Evolutionary conservation across 2,888 invertebrate genomes (phyloP).

Genomic region (Gerosis bhagava): DNA sequence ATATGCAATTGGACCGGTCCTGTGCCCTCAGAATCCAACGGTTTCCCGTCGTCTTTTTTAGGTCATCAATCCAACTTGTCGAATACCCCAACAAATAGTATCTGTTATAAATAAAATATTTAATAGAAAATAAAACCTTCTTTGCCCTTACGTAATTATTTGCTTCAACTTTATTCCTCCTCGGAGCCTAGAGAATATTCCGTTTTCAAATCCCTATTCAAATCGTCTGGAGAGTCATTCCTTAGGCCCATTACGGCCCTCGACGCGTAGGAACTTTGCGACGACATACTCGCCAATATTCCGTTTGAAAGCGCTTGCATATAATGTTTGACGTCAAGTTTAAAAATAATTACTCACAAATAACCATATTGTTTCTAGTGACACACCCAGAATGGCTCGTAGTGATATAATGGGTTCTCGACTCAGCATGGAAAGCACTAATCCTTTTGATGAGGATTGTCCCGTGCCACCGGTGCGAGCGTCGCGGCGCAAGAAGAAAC

Average conservation of each 20-base stretch:
- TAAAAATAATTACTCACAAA: no score
- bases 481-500: conserved; percentile 83
- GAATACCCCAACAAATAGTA: no score
- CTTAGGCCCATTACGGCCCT: conserved; percentile 52
- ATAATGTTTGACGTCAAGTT: no score
- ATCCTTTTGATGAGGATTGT: conserved; percentile 79
- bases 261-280: conserved; percentile 58
- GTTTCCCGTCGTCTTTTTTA: no score
- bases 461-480: conserved; percentile 77
- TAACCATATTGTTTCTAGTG: no score
- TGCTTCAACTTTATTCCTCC: conserved; percentile 51
- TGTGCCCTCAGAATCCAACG: no score
- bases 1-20: no score
- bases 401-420: conserved; percentile 79
- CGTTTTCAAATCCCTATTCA: conserved; percentile 61
- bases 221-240: conserved; percentile 67
- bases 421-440: conserved; percentile 81
- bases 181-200: conserved; percentile 70
- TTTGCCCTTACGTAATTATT: no score
- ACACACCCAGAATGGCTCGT: conserved; percentile 69
- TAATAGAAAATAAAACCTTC: no score
- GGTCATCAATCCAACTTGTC: no score
- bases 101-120: no score
- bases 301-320: conserved; percentile 75
- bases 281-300: conserved; percentile 69